These are phyloP conservation scores for Conchocele bisecta DNA, from an alignment of 2,888 invertebrate genomes.

Conservation along the genomic window DNA sequence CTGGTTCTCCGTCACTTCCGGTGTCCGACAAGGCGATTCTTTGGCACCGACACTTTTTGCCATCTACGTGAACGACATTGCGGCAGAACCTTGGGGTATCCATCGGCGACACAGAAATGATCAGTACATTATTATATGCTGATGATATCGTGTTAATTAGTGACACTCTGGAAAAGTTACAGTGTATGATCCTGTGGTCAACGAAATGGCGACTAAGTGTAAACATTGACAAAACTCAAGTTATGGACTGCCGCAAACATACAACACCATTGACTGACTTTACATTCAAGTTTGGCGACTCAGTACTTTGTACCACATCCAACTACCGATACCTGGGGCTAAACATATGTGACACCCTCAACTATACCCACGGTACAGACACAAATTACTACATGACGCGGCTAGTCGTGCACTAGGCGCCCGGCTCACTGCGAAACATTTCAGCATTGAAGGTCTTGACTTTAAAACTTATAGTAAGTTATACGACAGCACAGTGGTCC, in stretches of 20 bases:
- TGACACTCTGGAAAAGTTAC: not conserved
- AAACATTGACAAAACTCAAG: not conserved
- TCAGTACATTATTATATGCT: not conserved
- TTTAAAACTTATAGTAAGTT: conserved; percentile 1
- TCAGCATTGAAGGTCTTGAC: not conserved
- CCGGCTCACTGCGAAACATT: not conserved
- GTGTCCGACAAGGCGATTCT: conserved; percentile 13
- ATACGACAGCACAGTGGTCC: not conserved
- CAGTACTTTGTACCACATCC: not conserved
- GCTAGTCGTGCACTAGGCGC: conserved; percentile 3
- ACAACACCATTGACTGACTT: not conserved
- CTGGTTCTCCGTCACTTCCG: conserved; percentile 11
- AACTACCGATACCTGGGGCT: not conserved
- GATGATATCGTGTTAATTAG: not conserved
- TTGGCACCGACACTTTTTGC: conserved; percentile 18
- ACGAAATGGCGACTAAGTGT: not conserved
- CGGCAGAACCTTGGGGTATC: conserved; percentile 1
- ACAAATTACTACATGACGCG: not conserved
- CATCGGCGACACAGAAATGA: not conserved
- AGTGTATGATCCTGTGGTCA: too few relatives aligned
- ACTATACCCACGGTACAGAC: not conserved
- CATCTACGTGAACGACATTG: conserved; percentile 8
- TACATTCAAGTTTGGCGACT: not conserved
- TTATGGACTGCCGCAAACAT: not conserved
- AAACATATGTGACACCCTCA: not conserved